Base-by-base conservation (phyloP, 1,140 invertebrate genomes). In the Myzus persicae region DNA sequence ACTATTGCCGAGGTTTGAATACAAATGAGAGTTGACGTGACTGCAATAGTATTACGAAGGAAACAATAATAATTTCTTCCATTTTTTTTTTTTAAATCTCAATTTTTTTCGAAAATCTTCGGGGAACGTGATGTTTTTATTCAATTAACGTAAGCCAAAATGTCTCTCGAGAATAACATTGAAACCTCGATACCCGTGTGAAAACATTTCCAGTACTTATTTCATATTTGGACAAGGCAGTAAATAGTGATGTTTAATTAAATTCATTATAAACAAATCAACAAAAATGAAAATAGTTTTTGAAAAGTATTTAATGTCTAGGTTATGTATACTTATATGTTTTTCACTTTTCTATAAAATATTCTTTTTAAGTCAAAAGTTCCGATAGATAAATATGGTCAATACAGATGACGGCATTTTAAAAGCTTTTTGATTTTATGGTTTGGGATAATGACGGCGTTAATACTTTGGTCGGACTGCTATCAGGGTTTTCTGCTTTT, bases 11-110 rank as follows among this genome's bases (percentile, higher is more conserved):
- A 93, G 91, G 81, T 85, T 93, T 85, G 91, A 93, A 93, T 93
- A 93, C 91, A 93, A 82, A 93, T 93, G 91, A 93, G 81, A 93
- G 31, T 26, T 93, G 81, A 93, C 91, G 91, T 93, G 91, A 93
- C 91, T 82, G 91, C 91, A 93, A 93, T 93, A 93, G 91, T 54
- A 93, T 85, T 85, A 85, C 36, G 81, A 84, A 85, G 46, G 46
- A 93, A 84, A 82, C 46, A 93, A 85, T 84, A 82, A 92, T 92
- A 93, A 93, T 84, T 82, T 93, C 91, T 93, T 51, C 42, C 76
- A 93, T 93, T 85, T 81, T 92, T 81, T 82, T 67, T 76, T 38
- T 81, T 81, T 36, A 82, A 81, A 92, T 92, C 31, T 76, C 31
- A 82, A 81, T 44, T 92, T 81, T 67, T 82, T 46, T 82, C 9